These are phyloP conservation scores for Acanthis flammea DNA, from an alignment of 2,797 vertebrate genomes.

Conservation along the genomic window DNA sequence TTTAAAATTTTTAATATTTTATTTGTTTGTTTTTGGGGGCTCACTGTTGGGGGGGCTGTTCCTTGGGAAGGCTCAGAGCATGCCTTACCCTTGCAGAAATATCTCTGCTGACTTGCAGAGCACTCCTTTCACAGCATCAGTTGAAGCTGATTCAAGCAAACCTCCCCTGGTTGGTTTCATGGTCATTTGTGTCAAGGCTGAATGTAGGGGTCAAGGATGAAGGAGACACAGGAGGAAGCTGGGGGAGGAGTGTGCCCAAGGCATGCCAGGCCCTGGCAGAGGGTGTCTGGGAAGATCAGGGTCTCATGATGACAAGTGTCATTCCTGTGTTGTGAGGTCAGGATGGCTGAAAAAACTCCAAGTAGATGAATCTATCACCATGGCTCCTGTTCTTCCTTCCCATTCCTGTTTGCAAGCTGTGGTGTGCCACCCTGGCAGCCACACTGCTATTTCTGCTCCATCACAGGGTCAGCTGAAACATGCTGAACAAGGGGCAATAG, in stretches of 20 bases:
- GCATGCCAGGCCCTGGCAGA: neutral
- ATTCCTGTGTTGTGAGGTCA: neutral
- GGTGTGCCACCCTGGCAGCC: neutral
- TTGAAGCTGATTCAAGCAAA: neutral
- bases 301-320: accelerated
- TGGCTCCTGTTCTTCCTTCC: neutral
- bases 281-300: neutral
- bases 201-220: neutral
- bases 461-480: neutral
- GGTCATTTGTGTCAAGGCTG: neutral
- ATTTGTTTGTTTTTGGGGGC: neutral
- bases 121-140: neutral
- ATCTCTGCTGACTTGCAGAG: neutral
- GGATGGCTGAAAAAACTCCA: neutral
- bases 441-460: neutral
- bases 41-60: neutral
- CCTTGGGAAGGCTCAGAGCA: neutral
- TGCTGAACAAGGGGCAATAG: neutral
- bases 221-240: neutral
- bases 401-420: neutral
- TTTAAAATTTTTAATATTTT: accelerated
- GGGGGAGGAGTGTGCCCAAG: neutral
- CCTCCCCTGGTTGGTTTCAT: neutral
- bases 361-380: neutral
- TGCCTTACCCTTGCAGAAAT: neutral